Base-by-base conservation (phyloP, 2,797 vertebrate species). In the Leptodactylus fallax region DNA sequence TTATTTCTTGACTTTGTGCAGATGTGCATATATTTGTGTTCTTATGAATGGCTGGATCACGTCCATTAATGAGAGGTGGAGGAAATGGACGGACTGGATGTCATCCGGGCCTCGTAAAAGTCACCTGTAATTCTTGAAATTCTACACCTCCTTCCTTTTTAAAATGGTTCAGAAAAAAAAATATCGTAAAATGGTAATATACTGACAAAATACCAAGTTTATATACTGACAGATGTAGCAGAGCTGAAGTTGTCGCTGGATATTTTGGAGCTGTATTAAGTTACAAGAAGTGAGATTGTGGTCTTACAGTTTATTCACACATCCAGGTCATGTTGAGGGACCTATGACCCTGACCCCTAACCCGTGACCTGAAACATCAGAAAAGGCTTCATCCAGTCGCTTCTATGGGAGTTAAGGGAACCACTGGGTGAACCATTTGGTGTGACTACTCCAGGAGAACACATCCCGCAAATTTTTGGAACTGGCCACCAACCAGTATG, bases 21-120 rank as follows among this genome's bases (percentile, higher is more conserved):
- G 71, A 77, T 60, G 83, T 74, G 27, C 58, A 60, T 76, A 49
- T 61, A 84, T 74, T 60, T 72, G 11, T 58, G 25, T n/a, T 63
- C 8, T 63, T 17, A 13, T 76, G 49, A 47, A 84, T 58, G 83
- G 71, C 56, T 61, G 36, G 45, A 65, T 61, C 13, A 8, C 51
- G 71, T 77, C n/a, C 36, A 23, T 49, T 77, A 77, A 13, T 4
- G 36, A 47, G 36, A 72, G 71, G 71, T 12, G 17, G 45, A 51
- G 16, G 45, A 13, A 47, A 45, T 72, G 6, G 9, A 19, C 47
- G 36, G 10, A 0, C 16, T 74, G 16, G 3, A 45, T 45, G 45
- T 49, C 45, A 51, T 51, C 21, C 45, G 47, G 10, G 47, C 5
- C 45, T 74, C 47, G n/a, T 74, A 74, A 25, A 51, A 74, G 47